Base-by-base conservation (phyloP, 2,888 invertebrate species). In the Cremastinae sp. region DNA sequence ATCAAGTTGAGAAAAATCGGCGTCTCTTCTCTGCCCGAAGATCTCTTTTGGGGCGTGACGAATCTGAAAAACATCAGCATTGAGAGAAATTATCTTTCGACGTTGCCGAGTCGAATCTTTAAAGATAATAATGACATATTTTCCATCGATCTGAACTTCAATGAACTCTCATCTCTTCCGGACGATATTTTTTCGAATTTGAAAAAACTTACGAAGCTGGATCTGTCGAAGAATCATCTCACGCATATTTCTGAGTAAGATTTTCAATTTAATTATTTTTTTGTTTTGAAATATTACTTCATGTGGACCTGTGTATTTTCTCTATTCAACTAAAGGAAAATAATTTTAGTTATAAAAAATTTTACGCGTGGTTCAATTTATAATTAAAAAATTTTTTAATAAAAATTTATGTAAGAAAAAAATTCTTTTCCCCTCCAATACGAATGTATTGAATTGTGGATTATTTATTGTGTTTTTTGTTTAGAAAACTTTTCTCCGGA, bases 191-290 rank as follows among this genome's bases (percentile, higher is more conserved):
- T 95, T 85, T 88, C 88, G 2, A 90, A 91, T 12, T 90, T 93
- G 70, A 89, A 88, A 1, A 91, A 92, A 71, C 88, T 96, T 78
- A 90, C 91, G 81, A 90, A 86, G 18, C 88, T 96, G 8, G 91
- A 93, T 84, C 89, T 97, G 62, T 92, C 93, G 39, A 89, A 92
- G 74, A 97, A 97, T 88, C 90, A 90, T 18, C 87, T 95, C 43
- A 89, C 88, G 0, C 91, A 90, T 72, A 92, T 95, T 78, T 90
- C 92, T 74, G 90, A 91, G 93, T 93, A 89, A 91, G 91, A 16
- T 22, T 14, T 16, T 92, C 75, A 89, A 43, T 37, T 14, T 8
- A 37, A 20, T 37, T 47, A 8, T 12, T 18, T 55, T 49, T 9
- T n/a, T 20, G 95, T 43, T 92, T 93, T 0, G 91, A 91, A 49